These are phyloP conservation scores for Latheticus oryzae DNA, from an alignment of 2,888 invertebrate species.

Conservation along the genomic window DNA sequence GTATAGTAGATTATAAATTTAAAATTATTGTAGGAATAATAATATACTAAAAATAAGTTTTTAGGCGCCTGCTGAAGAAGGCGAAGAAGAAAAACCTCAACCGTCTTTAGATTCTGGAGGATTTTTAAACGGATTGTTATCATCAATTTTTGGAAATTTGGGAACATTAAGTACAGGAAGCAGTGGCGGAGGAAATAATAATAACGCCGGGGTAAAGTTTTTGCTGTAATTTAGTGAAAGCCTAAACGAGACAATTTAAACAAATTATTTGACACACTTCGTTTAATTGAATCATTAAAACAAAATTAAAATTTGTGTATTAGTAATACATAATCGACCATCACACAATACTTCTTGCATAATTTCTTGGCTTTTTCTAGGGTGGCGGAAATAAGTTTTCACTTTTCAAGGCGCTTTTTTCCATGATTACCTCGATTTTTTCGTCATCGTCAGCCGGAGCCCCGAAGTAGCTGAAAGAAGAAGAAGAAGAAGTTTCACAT, in stretches of 20 bases:
- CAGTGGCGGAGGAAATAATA: constrained; percentile 31
- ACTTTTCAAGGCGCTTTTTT: constrained; percentile 60
- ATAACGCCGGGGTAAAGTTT: constrained; percentile 20
- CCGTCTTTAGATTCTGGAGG: constrained; percentile 56
- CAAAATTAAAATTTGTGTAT: constrained; percentile 11
- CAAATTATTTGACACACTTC: constrained; percentile 17
- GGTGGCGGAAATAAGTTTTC: constrained; percentile 49
- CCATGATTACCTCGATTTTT: constrained; percentile 59
- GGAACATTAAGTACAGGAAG: constrained; percentile 29
- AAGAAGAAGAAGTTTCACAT: no score
- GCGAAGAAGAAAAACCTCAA: constrained; percentile 25
- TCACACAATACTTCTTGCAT: constrained; percentile 11
- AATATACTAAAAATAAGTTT: not conserved
- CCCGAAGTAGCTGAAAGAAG: no score
- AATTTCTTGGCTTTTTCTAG: constrained; percentile 32
- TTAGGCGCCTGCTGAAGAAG: constrained; percentile 35
- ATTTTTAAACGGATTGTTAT: constrained; percentile 57
- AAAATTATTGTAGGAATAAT: not conserved
- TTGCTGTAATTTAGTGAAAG: constrained; percentile 21
- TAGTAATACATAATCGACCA: constrained; percentile 12
- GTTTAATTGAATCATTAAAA: constrained; percentile 20
- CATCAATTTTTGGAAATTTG: constrained; percentile 47
- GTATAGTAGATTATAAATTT: no score
- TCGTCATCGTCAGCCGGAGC: constrained; percentile 54
- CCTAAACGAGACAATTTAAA: constrained; percentile 1